Base-by-base conservation (phyloP, 2,888 invertebrate species). In the Penaeus monodon region DNA sequence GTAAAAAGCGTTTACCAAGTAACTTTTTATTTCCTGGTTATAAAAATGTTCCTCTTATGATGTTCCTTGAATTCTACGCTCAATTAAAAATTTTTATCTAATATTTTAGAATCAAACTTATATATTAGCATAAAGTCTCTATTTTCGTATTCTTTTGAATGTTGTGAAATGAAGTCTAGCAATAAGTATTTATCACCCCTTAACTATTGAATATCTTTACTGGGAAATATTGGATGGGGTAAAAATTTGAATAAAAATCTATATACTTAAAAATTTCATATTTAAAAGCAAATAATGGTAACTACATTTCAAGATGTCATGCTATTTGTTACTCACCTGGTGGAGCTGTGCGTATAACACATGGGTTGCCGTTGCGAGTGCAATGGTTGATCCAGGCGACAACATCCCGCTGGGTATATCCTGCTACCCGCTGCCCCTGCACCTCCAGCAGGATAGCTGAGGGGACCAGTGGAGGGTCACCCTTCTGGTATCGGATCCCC, bases 361-460 rank as follows among this genome's bases (percentile, higher is more conserved):
- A 93, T 64, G 94, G 93, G 89, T 93, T 93, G 66, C 93, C 93
- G 92, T 93, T 93, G 90, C 93, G 92, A 90, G 93, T 93, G 91
- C 94, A 94, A 91, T 94, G 93, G 90, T 93, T 93, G 81, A 94
- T 91, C 93, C 93, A 93, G 70, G 93, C 92, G 84, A 92, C 92
- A 29, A 94, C 93, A 92, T 94, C 94, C 88, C 93, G 91, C 90
- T 93, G 92, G 2, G 94, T 94, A 91, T 93, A 94, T 74, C 94
- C 94, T 84, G 94, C 93, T 88, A 94, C 93, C 92, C 94, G 93
- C 91, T 93, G 93, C 66, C 93, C 94, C 91, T 94, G 93, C 79
- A 94, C 92, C 91, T 94, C 94, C 86, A 94, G 90, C 63, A 94
- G 81, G 33, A 90, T 81, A 22, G 88, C 81, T 7, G 89, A 89